A percentile compares a stretch with the other conserved stretches of the same genome.
Conservation (phyloP, 30 jellyfish, hydroid and myxozoan genomes). For the Aurelia aurita region DNA sequence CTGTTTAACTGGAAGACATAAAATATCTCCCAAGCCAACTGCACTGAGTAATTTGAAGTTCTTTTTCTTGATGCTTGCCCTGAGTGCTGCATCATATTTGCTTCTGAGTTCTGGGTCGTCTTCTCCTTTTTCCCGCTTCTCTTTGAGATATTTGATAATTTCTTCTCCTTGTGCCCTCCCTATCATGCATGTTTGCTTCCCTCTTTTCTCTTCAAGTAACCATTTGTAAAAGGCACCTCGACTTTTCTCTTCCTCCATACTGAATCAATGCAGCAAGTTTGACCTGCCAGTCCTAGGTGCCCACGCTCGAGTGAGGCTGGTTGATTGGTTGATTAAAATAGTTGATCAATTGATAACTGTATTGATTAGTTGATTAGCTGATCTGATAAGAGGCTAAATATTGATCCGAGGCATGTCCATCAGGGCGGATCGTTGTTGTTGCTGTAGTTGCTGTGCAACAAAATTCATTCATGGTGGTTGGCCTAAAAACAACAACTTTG, state of each 20-base stretch:
- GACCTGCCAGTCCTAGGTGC: slow-evolving; percentile 29
- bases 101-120: slow-evolving; percentile 70
- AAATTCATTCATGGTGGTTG: no score
- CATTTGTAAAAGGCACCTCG: slow-evolving; percentile 80
- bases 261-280: slow-evolving; percentile 20
- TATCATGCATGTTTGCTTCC: slow-evolving; percentile 87
- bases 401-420: no score
- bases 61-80: slow-evolving; percentile 82
- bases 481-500: background rate
- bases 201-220: slow-evolving; percentile 70
- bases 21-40: slow-evolving; percentile 96
- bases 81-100: slow-evolving; percentile 67
- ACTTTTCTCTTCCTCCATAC: slow-evolving; percentile 55
- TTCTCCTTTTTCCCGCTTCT: slow-evolving; percentile 79
- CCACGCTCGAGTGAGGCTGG: slow-evolving; percentile 29
- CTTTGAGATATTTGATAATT: slow-evolving; percentile 71
- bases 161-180: slow-evolving; percentile 85
- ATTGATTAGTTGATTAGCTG: no score
- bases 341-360: no score
- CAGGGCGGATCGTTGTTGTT: no score
- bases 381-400: no score
- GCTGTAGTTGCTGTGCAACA: no score
- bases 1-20: slow-evolving; percentile 82
- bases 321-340: no score
- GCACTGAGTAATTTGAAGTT: slow-evolving; percentile 81